phyloP scores from a whole-genome alignment of 2,113 vertebrate species.

The Sylvietta virens region DNA sequence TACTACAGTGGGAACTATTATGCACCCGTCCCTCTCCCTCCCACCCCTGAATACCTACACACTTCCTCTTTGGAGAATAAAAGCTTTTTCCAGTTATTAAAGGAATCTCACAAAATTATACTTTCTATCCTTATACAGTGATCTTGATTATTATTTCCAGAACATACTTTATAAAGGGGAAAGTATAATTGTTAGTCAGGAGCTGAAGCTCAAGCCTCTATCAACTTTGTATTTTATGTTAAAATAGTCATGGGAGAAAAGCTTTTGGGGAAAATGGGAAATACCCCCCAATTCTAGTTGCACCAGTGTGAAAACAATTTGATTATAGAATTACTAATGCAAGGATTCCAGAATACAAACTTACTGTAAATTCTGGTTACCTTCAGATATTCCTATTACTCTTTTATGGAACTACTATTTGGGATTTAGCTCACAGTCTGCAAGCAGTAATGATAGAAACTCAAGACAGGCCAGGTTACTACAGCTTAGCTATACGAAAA shows the following conservation, averaged over 20 bases:
- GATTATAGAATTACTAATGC: not conserved
- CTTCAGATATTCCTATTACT: not conserved
- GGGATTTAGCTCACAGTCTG: not conserved
- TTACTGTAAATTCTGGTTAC: not conserved
- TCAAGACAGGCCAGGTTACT: not conserved
- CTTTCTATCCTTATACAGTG: not conserved
- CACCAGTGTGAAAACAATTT: not conserved
- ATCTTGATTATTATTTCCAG: not conserved
- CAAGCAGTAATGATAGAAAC: not conserved
- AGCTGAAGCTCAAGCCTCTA: not conserved
- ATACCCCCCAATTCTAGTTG: not conserved
- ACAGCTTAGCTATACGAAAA: not conserved
- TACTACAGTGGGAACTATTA: not conserved
- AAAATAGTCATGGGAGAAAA: not conserved
- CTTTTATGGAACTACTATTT: not conserved
- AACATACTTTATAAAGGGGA: not conserved
- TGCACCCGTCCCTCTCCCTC: constrained; percentile 16
- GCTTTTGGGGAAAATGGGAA: not conserved
- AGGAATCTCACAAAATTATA: not conserved
- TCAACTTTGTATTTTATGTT: not conserved
- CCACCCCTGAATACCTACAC: not conserved
- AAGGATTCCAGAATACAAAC: not conserved
- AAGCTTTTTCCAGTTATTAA: constrained; percentile 27
- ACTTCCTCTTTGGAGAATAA: constrained; percentile 41
- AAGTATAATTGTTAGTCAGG: not conserved